Percentiles rank a stretch among this genome's conserved stretches.
phyloP scores from a whole-genome alignment of 2,888 invertebrate species.

The Trileptium ribeirensis region DNA sequence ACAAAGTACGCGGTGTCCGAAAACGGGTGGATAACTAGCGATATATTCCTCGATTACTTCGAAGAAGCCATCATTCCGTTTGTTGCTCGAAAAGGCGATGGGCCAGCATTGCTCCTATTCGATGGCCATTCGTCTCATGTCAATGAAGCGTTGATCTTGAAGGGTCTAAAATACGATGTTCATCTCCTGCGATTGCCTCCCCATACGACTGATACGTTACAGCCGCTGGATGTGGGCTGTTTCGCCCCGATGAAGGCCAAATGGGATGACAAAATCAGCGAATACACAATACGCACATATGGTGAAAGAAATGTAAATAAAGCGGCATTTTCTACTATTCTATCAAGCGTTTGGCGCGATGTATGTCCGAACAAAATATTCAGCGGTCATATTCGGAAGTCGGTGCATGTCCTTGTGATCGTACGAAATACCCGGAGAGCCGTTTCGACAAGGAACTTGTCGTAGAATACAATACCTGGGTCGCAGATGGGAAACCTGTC shows the following conservation, averaged over 20 bases:
- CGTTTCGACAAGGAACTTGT: too few relatives aligned
- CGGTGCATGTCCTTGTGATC: too few relatives aligned
- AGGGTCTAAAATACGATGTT: neutral
- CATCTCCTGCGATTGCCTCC: neutral
- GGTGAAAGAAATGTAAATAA: neutral
- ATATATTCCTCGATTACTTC: conserved; percentile 5
- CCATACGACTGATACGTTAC: conserved; percentile 1
- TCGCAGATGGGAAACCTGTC: too few relatives aligned
- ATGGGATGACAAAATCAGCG: neutral
- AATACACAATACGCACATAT: neutral
- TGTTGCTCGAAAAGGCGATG: neutral
- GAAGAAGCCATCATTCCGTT: neutral
- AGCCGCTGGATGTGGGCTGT: neutral
- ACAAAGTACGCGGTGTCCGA: neutral
- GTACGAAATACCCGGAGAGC: too few relatives aligned
- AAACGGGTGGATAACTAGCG: conserved; percentile 10
- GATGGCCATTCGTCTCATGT: neutral
- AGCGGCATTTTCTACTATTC: too few relatives aligned
- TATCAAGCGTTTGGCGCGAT: too few relatives aligned
- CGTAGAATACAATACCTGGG: too few relatives aligned
- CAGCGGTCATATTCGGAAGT: too few relatives aligned
- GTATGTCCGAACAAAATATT: too few relatives aligned
- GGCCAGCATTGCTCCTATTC: neutral
- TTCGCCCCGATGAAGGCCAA: neutral
- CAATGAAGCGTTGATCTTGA: neutral